These are phyloP conservation scores for Peromyscus polionotus DNA, from an alignment of 2,113 vertebrate genomes.

Conservation along the genomic window DNA sequence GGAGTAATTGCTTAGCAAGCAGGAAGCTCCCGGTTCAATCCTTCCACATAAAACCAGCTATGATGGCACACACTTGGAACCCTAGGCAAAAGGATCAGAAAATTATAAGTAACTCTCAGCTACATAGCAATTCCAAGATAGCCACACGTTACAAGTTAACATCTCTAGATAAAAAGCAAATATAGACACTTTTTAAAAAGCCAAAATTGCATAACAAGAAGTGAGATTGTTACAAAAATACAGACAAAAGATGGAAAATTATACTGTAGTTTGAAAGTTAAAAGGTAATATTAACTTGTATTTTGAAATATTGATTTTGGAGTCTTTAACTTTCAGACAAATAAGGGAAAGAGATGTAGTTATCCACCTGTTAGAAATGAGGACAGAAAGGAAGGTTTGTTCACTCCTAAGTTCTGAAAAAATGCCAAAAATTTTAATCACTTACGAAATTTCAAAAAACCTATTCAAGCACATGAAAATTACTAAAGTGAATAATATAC, in stretches of 20 bases:
- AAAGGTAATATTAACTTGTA: constrained; percentile 2
- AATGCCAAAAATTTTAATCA: neutral
- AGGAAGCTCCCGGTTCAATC: neutral
- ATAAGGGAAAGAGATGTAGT: constrained; percentile 1
- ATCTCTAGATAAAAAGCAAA: neutral
- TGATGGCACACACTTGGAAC: neutral
- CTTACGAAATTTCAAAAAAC: constrained; percentile 41
- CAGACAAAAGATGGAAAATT: neutral
- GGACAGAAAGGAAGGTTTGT: neutral
- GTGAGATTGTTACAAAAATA: neutral
- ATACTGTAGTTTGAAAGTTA: neutral
- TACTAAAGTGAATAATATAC: constrained; percentile 43
- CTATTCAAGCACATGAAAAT: constrained; percentile 47
- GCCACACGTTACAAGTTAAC: neutral
- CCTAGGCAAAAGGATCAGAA: neutral
- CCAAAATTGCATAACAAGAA: neutral
- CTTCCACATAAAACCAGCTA: neutral
- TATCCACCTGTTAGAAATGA: constrained; percentile 35
- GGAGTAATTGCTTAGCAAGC: neutral
- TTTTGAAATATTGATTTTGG: constrained; percentile 35
- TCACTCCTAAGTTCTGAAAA: neutral
- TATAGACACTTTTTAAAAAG: neutral
- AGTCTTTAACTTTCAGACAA: constrained; percentile 26
- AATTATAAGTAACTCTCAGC: neutral
- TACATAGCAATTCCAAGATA: neutral